A percentile compares a stretch with the other conserved stretches of the same genome.
These are phyloP conservation scores for Motacilla alba DNA, from an alignment of 2,113 vertebrate species.

Conservation along the genomic window DNA sequence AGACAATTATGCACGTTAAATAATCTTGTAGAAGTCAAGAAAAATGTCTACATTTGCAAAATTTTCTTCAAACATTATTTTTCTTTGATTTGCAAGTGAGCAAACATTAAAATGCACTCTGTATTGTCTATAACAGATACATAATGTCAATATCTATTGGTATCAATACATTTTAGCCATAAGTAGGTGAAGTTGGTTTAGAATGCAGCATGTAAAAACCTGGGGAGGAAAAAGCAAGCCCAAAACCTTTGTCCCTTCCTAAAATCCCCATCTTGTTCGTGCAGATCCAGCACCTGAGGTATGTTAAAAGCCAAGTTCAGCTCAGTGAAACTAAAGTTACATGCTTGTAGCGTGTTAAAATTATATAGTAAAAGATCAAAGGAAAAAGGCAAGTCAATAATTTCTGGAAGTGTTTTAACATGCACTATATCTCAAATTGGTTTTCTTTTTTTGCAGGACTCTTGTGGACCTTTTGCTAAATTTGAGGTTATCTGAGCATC, in stretches of 20 bases:
- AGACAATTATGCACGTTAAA: fast-evolving
- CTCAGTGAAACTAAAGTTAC: background rate
- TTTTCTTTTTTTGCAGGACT: constrained; percentile 23
- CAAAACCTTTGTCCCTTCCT: background rate
- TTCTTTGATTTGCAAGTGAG: background rate
- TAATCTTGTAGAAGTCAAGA: background rate
- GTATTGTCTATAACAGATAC: background rate
- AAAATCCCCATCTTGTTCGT: background rate
- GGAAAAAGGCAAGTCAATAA: background rate
- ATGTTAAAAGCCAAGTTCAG: background rate
- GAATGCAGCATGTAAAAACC: background rate
- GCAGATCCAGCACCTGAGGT: background rate
- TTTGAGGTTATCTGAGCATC: background rate
- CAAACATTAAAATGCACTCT: background rate
- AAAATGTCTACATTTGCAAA: background rate
- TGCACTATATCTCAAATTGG: background rate
- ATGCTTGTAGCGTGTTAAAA: background rate
- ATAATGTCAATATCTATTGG: background rate
- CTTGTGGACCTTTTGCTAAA: background rate
- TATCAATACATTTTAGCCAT: background rate
- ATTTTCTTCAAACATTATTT: background rate
- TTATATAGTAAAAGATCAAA: background rate
- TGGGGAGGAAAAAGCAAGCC: background rate
- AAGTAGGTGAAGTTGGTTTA: background rate
- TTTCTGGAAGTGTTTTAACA: background rate